These are phyloP conservation scores for Lepidurus arcticus DNA, from an alignment of 1,140 invertebrate genomes.

Conservation along the genomic window DNA sequence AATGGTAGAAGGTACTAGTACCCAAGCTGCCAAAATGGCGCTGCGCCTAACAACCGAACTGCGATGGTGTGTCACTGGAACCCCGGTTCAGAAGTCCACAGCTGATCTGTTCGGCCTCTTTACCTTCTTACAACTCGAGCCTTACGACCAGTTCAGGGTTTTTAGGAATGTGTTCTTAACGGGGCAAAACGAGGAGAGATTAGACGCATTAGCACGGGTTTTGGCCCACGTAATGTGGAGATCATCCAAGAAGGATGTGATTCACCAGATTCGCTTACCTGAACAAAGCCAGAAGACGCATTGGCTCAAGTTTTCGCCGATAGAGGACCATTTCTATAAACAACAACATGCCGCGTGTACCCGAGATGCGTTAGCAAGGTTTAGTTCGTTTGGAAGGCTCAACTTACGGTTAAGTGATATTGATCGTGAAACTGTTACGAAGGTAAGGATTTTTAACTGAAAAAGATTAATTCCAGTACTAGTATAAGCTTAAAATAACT, in stretches of 20 bases:
- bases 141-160: slow-evolving; percentile 55
- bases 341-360: slow-evolving; percentile 48
- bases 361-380: slow-evolving; percentile 42
- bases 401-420: slow-evolving; percentile 45
- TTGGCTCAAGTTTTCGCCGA: slow-evolving; percentile 54
- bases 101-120: slow-evolving; percentile 65
- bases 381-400: slow-evolving; percentile 41
- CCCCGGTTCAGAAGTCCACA: slow-evolving; percentile 60
- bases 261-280: slow-evolving; percentile 51
- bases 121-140: slow-evolving; percentile 59
- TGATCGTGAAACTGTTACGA: slow-evolving; percentile 45
- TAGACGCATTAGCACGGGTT: slow-evolving; percentile 51
- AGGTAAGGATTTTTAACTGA: slow-evolving; percentile 39
- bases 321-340: slow-evolving; percentile 57
- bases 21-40: slow-evolving; percentile 59
- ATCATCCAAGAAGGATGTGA: slow-evolving; percentile 59
- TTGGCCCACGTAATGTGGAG: slow-evolving; percentile 63
- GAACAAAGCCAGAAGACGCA: slow-evolving; percentile 47
- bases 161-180: slow-evolving; percentile 51
- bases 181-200: slow-evolving; percentile 39
- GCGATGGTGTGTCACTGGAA: slow-evolving; percentile 73
- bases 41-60: slow-evolving; percentile 53
- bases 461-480: neutral
- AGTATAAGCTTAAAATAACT: neutral
- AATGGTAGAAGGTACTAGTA: slow-evolving; percentile 63